Percentiles rank a stretch among this genome's conserved stretches.
Evolutionary conservation across 2,888 invertebrate genomes (phyloP).

Genomic region (Candidula unifasciata): DNA sequence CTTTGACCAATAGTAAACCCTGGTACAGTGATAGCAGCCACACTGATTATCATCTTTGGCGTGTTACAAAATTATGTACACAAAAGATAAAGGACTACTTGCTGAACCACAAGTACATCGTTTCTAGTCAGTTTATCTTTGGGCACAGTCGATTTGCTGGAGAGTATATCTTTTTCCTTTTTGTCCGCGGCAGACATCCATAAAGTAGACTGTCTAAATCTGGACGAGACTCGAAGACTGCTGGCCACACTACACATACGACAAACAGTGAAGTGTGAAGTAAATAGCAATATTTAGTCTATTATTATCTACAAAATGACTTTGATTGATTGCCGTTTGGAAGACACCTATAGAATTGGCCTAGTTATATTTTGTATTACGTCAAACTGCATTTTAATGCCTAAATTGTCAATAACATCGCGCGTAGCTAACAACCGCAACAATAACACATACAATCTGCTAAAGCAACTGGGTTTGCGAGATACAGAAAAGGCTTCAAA

Average conservation of each 20-base stretch:
- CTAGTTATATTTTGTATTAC: not conserved
- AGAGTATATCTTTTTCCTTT: not conserved
- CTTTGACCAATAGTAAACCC: not conserved
- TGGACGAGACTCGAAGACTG: not conserved
- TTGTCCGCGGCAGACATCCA: not conserved
- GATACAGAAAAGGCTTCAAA: too few relatives aligned
- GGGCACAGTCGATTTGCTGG: not conserved
- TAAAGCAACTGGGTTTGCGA: too few relatives aligned
- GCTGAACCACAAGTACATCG: not conserved
- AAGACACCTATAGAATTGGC: not conserved
- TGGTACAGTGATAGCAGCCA: not conserved
- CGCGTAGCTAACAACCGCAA: not conserved
- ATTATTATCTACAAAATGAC: not conserved
- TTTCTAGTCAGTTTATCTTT: not conserved
- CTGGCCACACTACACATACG: constrained; percentile 11
- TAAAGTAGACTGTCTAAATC: not conserved
- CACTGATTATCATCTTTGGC: constrained; percentile 15
- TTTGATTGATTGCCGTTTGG: not conserved
- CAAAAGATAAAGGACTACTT: not conserved
- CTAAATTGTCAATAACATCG: constrained; percentile 2
- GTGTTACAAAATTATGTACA: not conserved
- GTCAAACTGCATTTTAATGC: not conserved
- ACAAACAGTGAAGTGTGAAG: not conserved
- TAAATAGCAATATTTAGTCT: not conserved
- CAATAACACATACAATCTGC: not conserved